Conservation (phyloP, 2,888 invertebrate genomes). For the Lamellibrachia satsuma region DNA sequence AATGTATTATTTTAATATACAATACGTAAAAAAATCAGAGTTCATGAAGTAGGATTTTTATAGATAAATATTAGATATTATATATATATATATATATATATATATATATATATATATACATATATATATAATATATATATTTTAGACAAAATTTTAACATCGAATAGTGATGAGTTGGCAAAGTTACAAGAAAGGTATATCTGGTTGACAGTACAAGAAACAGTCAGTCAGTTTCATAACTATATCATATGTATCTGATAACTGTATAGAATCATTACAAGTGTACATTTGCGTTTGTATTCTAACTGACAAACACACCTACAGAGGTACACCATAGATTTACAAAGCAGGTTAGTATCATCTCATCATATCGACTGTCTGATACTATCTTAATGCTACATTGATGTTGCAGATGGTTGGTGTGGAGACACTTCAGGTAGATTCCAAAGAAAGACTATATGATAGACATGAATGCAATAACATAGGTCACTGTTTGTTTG, state of each 20-base stretch:
- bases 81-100: not conserved
- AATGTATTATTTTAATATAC: constrained; percentile 3
- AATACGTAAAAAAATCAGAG: not conserved
- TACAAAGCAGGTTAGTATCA: not conserved
- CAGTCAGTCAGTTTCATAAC: not conserved
- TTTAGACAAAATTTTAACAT: not conserved
- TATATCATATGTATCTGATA: too few relatives aligned
- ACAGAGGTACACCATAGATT: not conserved
- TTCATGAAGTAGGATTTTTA: not conserved
- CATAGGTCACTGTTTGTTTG: not conserved
- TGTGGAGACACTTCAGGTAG: not conserved
- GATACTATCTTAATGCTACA: not conserved
- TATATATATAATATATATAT: not conserved
- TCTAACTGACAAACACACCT: not conserved
- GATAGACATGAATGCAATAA: not conserved
- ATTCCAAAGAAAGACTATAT: not conserved
- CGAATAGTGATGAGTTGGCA: not conserved
- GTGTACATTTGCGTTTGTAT: not conserved
- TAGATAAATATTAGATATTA: not conserved
- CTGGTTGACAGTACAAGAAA: not conserved
- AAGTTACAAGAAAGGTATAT: not conserved
- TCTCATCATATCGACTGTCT: not conserved
- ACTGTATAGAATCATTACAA: not conserved
- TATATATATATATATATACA: not conserved
- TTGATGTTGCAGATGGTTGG: not conserved